Conservation (phyloP, 2,797 vertebrate species). For the Notolabrus celidotus region DNA sequence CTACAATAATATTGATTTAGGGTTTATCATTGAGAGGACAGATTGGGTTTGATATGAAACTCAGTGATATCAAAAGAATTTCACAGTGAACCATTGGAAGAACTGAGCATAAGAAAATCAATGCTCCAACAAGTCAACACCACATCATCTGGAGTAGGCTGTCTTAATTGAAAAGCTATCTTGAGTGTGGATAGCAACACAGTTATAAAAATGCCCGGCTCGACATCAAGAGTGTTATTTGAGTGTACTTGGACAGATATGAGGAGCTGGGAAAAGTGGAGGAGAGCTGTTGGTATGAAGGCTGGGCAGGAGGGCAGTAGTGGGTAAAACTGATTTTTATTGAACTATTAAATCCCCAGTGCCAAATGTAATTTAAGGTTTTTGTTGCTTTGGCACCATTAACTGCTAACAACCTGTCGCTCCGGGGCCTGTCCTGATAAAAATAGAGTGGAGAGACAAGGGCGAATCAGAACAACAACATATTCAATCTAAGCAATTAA, state of each 20-base stretch:
- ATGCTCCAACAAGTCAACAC: conserved; percentile 56
- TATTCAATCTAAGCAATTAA: conserved; percentile 60
- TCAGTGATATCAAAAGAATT: conserved; percentile 33
- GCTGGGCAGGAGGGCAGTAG: conserved; percentile 49
- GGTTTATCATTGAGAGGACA: not conserved
- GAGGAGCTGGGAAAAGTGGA: conserved; percentile 27
- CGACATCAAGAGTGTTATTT: conserved; percentile 42
- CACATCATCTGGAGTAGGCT: conserved; percentile 53
- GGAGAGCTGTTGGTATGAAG: conserved; percentile 30
- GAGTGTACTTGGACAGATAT: conserved; percentile 51
- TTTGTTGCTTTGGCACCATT: conserved; percentile 76
- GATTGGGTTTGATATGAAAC: conserved; percentile 29
- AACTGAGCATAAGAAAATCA: conserved; percentile 39
- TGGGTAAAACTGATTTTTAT: conserved; percentile 72
- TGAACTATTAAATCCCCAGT: conserved; percentile 71
- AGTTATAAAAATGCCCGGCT: conserved; percentile 35
- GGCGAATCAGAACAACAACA: conserved; percentile 49
- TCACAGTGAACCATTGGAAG: conserved; percentile 1
- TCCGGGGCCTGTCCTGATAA: conserved; percentile 62
- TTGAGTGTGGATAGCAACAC: conserved; percentile 16
- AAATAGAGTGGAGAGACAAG: conserved; percentile 58
- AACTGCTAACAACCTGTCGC: conserved; percentile 67
- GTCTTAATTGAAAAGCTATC: conserved; percentile 67
- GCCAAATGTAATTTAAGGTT: conserved; percentile 73
- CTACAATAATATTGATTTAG: conserved; percentile 30